Conservation (phyloP, 2,113 vertebrate genomes). For the Mixornis gularis region DNA sequence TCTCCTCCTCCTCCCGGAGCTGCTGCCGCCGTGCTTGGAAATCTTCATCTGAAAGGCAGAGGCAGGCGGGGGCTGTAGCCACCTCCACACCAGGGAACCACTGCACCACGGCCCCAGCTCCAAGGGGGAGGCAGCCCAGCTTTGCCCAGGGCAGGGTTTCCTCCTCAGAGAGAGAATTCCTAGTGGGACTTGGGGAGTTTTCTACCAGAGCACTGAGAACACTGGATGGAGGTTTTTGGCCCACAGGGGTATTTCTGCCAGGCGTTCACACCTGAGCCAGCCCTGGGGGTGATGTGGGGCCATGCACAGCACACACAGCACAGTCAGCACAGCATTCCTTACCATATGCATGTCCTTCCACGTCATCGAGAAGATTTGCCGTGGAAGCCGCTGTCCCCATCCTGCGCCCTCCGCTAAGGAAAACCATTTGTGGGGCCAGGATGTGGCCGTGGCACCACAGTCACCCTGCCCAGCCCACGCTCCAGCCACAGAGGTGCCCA, state of each 20-base stretch:
- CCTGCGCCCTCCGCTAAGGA: constrained; percentile 68
- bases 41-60: constrained; percentile 82
- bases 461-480: rapidly evolving
- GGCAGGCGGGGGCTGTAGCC: rapidly evolving
- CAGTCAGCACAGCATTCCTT: constrained; percentile 12
- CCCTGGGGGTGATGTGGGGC: not conserved
- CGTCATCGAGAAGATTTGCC: constrained; percentile 90
- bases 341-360: constrained; percentile 89
- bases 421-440: not conserved
- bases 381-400: constrained; percentile 89
- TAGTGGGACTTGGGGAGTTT: rapidly evolving
- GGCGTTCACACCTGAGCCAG: rapidly evolving
- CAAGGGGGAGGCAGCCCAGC: not conserved
- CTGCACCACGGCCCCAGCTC: rapidly evolving
- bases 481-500: not conserved
- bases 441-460: rapidly evolving
- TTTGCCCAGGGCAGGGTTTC: not conserved
- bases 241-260: not conserved
- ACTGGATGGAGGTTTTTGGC: not conserved
- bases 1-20: constrained; percentile 74
- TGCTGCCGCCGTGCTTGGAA: constrained; percentile 67
- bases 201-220: not conserved
- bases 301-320: not conserved
- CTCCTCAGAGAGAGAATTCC: not conserved
- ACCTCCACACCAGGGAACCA: rapidly evolving